Evolutionary conservation across 2,797 vertebrate genomes (phyloP).

Genomic region (Pterois miles): DNA sequence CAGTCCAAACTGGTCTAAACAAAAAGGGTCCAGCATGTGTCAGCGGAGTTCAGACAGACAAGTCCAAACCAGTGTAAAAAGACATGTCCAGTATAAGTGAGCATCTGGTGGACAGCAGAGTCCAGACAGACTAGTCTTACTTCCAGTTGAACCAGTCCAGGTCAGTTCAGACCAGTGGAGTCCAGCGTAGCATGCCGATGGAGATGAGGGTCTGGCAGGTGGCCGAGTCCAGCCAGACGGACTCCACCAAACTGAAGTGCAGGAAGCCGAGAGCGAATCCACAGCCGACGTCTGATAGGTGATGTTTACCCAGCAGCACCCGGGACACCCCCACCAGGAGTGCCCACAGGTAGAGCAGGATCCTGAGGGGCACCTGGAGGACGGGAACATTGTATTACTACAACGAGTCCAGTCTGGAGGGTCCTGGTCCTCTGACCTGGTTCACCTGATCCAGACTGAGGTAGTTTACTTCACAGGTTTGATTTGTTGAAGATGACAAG

Average conservation of each 20-base stretch:
- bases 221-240: constrained; percentile 92
- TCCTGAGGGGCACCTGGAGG: constrained; percentile 85
- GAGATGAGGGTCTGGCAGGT: constrained; percentile 93
- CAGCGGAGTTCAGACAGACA: background rate
- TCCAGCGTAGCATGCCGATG: constrained; percentile 83
- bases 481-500: background rate
- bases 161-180: constrained; percentile 37
- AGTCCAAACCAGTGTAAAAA: background rate
- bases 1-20: too few relatives aligned
- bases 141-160: background rate
- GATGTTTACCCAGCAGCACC: constrained; percentile 91
- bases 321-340: constrained; percentile 88
- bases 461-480: background rate
- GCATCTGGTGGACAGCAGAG: background rate
- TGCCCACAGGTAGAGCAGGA: constrained; percentile 93
- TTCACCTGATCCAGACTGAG: background rate
- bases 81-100: background rate
- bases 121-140: background rate
- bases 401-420: background rate
- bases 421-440: background rate
- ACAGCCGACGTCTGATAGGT: constrained; percentile 90
- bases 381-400: background rate
- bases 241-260: constrained; percentile 92
- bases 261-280: constrained; percentile 92
- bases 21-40: background rate